A percentile compares a stretch with the other conserved stretches of the same genome.
phyloP scores from a whole-genome alignment of 2,113 vertebrate species.

The Vidua chalybeata region DNA sequence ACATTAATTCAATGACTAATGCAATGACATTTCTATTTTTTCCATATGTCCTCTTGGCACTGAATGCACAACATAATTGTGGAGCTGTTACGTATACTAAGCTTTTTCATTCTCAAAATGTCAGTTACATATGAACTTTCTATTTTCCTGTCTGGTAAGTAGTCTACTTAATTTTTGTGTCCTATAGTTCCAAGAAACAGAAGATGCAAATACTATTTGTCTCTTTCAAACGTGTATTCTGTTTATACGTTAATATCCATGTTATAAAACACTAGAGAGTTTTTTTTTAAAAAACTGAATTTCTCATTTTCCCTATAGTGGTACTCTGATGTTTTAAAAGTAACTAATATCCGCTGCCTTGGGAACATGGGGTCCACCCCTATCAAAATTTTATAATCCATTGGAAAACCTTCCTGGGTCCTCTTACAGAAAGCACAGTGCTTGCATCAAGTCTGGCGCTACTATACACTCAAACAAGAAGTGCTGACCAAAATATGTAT shows the following conservation, averaged over 20 bases:
- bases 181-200: neutral
- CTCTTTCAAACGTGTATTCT: neutral
- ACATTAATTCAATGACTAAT: conserved; percentile 47
- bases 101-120: conserved; percentile 34
- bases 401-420: neutral
- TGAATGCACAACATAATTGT: neutral
- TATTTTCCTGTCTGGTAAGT: neutral
- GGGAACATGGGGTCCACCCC: accelerated
- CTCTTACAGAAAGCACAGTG: neutral
- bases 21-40: conserved; percentile 44
- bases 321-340: neutral
- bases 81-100: conserved; percentile 9
- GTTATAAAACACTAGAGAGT: neutral
- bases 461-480: neutral
- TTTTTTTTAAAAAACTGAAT: neutral
- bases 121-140: conserved; percentile 15
- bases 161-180: neutral
- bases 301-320: neutral
- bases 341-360: neutral
- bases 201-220: neutral
- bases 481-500: accelerated
- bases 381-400: neutral
- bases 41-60: neutral
- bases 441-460: neutral
- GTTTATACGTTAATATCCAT: neutral